Percentiles rank a stretch among this genome's conserved stretches.
phyloP scores from a whole-genome alignment of 2,113 vertebrate genomes.

The Dromiciops gliroides region DNA sequence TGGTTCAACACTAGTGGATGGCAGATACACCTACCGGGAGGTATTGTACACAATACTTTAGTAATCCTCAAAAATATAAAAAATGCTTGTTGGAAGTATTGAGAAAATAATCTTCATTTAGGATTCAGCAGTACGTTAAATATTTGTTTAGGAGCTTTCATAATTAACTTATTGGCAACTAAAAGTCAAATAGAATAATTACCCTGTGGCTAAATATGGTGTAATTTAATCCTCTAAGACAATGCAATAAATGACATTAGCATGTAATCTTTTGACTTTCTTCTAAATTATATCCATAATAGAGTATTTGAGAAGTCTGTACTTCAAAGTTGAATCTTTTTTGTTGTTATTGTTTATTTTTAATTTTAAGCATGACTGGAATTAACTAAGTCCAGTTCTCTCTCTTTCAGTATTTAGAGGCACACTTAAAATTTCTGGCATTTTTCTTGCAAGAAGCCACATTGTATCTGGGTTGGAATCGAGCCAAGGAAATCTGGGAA shows the following conservation, averaged over 20 bases:
- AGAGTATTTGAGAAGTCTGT: too few species aligned
- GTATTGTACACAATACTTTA: constrained; percentile 79
- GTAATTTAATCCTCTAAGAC: background rate
- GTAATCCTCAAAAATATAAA: background rate
- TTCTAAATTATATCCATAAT: constrained; percentile 10
- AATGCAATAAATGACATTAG: background rate
- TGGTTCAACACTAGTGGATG: constrained; percentile 92
- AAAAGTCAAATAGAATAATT: constrained; percentile 29
- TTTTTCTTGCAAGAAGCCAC: constrained; percentile 99
- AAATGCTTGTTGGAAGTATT: background rate
- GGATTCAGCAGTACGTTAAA: background rate
- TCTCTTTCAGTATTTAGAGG: constrained; percentile 94
- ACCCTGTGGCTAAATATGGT: background rate
- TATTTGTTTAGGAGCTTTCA: constrained; percentile 30
- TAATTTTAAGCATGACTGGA: constrained; percentile 47
- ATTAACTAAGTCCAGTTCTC: constrained; percentile 72
- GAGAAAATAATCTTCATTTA: background rate
- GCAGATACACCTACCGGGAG: constrained; percentile 97
- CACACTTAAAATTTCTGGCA: constrained; percentile 97
- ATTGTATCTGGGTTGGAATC: constrained; percentile 97
- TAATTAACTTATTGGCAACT: constrained; percentile 27
- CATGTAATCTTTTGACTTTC: constrained; percentile 7
- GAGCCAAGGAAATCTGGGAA: constrained; percentile 99
- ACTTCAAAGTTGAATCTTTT: too few species aligned
- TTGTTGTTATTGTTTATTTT: too few species aligned